Percentiles rank a stretch among this genome's conserved stretches.
These are phyloP conservation scores for Perodicticus potto DNA, from an alignment of 2,797 vertebrate genomes.

Conservation along the genomic window DNA sequence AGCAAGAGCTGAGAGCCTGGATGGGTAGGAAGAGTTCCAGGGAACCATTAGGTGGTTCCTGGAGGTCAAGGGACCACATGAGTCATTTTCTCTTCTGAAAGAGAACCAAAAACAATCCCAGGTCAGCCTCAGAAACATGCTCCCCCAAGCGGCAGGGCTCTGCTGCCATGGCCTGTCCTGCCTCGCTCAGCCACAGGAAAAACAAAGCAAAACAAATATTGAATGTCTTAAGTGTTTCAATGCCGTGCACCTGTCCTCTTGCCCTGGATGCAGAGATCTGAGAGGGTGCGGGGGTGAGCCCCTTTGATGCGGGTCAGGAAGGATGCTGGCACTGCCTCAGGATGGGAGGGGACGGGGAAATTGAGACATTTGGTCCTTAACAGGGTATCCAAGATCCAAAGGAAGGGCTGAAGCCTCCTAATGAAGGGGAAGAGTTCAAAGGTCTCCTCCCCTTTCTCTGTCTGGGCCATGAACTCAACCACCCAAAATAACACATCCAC, in stretches of 20 bases:
- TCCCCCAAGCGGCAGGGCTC: neutral
- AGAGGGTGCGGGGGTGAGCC: neutral
- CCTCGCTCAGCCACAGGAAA: neutral
- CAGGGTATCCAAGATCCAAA: neutral
- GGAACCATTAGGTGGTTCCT: neutral
- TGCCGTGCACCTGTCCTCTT: neutral
- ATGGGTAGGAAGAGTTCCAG: neutral
- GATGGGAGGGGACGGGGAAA: fast-evolving
- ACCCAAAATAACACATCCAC: neutral
- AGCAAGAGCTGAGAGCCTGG: neutral
- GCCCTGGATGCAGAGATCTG: fast-evolving
- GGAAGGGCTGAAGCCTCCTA: neutral
- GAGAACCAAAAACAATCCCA: neutral
- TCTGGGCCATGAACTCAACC: neutral
- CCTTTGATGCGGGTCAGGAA: neutral
- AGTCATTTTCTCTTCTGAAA: neutral
- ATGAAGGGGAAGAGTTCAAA: neutral
- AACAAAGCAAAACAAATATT: neutral
- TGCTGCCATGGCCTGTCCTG: neutral
- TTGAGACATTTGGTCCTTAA: neutral
- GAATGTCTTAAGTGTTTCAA: neutral
- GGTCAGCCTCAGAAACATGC: neutral
- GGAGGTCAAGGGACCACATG: neutral
- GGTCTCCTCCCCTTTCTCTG: neutral
- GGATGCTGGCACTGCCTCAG: neutral